Evolutionary conservation across 1,140 invertebrate genomes (phyloP).

Genomic region (Coenobita brevimanus): DNA sequence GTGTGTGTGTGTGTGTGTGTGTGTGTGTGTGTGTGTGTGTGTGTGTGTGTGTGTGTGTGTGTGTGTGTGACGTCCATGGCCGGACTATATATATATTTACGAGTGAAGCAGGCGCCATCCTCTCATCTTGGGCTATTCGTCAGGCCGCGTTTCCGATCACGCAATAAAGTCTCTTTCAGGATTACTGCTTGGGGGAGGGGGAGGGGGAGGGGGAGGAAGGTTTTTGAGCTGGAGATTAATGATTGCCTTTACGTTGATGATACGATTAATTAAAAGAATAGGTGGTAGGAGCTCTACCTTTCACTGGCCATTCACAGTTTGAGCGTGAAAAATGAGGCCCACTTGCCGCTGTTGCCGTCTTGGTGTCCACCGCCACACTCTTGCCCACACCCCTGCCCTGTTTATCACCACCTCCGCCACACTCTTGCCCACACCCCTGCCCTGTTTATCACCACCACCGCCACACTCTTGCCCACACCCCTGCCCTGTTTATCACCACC

Average conservation of each 20-base stretch:
- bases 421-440: not conserved
- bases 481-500: too few relatives aligned
- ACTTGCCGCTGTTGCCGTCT: constrained; percentile 59
- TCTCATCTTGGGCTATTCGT: too few relatives aligned
- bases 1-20: too few relatives aligned
- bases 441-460: too few relatives aligned
- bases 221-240: constrained; percentile 62
- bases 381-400: not conserved
- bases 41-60: too few relatives aligned
- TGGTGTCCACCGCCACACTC: not conserved
- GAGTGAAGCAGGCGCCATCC: too few relatives aligned
- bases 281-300: constrained; percentile 57
- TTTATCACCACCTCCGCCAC: not conserved
- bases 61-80: too few relatives aligned
- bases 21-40: too few relatives aligned
- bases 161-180: constrained; percentile 55
- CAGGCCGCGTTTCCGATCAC: constrained; percentile 13
- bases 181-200: constrained; percentile 36
- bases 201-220: not conserved
- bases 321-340: constrained; percentile 55
- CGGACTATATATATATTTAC: too few relatives aligned
- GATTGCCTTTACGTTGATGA: constrained; percentile 61
- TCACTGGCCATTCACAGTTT: constrained; percentile 59
- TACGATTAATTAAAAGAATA: constrained; percentile 67
- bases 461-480: too few relatives aligned